Evolutionary conservation across 2,888 invertebrate species (phyloP), one percentile per base, ranked within the genome.

Genomic region (Hoplodrina ambigua): DNA sequence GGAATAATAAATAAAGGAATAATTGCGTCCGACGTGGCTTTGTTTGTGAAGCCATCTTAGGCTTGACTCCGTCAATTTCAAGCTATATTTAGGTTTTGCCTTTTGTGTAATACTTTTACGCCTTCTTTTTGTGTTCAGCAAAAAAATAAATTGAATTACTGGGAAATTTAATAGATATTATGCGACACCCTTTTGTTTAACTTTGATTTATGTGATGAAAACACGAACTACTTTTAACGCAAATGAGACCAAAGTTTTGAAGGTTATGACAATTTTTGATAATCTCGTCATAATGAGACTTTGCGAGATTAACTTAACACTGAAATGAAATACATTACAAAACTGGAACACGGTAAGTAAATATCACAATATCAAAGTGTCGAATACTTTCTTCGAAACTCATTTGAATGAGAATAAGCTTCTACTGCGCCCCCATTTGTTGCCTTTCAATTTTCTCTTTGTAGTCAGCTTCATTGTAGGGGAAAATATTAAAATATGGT

Each of bases 381-480:
- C 88, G 90, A 92, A 92, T 87, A 91, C 87, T 92, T 91, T 91
- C 89, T 90, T 90, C 75, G 80, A 83, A 93, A 91, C 91, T 94
- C 89, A 94, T 94, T 94, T 94, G 93, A 94, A 94, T 94, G 88
- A 92, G 91, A 93, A 94, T 93, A 91, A 93, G 92, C 89, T 88
- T 85, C 86, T 85, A 83, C 85, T 82, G 80, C 85, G 81, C 86
- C 86, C 87, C 89, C 89, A 93, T 93, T 94, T 94, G 92, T 93
- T 92, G 90, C 91, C 90, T 91, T 94, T 91, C 91, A 91, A 93
- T 94, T 92, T 89, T 86, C 85, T 88, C 90, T 94, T 94, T 94
- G 93, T 93, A 88, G 81, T 83, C 81, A 72, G 76, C 83, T 86
- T 83, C 85, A 90, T 90, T 92, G 89, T 88, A 86, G 75, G 73